Conservation (phyloP, 2,888 invertebrate genomes). For the Epirrhoe tristata region DNA sequence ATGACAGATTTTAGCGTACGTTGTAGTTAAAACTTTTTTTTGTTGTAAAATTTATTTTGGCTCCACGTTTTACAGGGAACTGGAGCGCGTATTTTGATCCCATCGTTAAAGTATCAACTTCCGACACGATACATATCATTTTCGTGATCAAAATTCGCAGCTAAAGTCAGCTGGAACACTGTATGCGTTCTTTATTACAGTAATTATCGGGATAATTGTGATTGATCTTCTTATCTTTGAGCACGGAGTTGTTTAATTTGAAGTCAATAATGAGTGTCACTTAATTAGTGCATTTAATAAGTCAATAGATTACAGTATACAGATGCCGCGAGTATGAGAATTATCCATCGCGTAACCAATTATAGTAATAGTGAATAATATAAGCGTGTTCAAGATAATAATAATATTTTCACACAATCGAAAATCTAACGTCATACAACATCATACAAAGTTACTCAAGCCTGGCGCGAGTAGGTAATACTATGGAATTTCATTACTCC, state of each 20-base stretch:
- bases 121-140: constrained; percentile 31
- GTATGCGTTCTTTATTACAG: neutral
- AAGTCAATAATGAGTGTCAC: neutral
- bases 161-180: neutral
- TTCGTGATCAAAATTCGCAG: constrained; percentile 18
- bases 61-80: constrained; percentile 17
- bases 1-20: constrained; percentile 16
- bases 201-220: constrained; percentile 6
- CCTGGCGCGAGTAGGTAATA: too few relatives aligned
- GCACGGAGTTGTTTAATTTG: neutral
- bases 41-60: constrained; percentile 22
- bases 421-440: too few relatives aligned
- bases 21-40: constrained; percentile 15
- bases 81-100: constrained; percentile 29
- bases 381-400: too few relatives aligned
- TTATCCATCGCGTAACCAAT: too few relatives aligned
- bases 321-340: neutral
- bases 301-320: neutral
- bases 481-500: too few relatives aligned
- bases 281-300: neutral
- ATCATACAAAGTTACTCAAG: too few relatives aligned
- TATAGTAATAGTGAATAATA: too few relatives aligned
- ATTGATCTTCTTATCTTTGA: constrained; percentile 6
- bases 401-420: too few relatives aligned
- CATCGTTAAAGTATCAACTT: constrained; percentile 30